phyloP scores from a whole-genome alignment of 2,797 vertebrate species.

The Pantherophis vulpinus region DNA sequence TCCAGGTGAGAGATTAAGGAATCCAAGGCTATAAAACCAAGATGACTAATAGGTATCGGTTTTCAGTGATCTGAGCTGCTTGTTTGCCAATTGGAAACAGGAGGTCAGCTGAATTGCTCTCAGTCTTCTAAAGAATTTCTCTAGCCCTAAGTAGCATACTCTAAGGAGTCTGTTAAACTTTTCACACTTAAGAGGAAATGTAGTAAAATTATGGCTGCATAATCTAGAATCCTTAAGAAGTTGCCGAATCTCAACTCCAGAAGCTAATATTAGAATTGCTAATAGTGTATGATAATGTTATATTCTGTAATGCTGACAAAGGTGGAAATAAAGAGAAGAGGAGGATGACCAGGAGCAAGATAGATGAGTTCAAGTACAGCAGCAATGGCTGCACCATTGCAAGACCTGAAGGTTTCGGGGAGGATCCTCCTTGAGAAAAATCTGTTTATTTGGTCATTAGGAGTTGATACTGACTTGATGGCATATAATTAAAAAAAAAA shows the following conservation, averaged over 20 bases:
- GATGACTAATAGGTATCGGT: neutral
- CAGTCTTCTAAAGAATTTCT: neutral
- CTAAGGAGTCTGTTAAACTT: neutral
- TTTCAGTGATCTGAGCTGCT: fast-evolving
- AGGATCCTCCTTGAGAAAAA: neutral
- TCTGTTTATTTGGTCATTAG: neutral
- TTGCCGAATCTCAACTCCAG: neutral
- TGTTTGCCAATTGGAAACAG: fast-evolving
- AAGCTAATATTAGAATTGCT: neutral
- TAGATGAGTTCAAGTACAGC: neutral
- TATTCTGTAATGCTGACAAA: neutral
- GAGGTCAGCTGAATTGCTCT: neutral
- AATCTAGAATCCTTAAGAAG: neutral
- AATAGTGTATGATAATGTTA: neutral
- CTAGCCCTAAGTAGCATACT: neutral
- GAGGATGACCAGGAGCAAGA: neutral
- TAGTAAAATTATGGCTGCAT: neutral
- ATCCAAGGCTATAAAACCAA: neutral
- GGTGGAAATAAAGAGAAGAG: neutral
- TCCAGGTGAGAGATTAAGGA: slow-evolving; percentile 51
- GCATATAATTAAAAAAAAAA: neutral
- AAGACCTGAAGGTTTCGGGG: neutral
- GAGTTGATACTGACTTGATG: neutral
- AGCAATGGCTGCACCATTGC: neutral
- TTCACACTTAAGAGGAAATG: too few relatives aligned